Percentiles rank a stretch among this genome's conserved stretches.
Evolutionary conservation across 2,113 vertebrate species (phyloP).

Genomic region (Cyrtonyx montezumae): DNA sequence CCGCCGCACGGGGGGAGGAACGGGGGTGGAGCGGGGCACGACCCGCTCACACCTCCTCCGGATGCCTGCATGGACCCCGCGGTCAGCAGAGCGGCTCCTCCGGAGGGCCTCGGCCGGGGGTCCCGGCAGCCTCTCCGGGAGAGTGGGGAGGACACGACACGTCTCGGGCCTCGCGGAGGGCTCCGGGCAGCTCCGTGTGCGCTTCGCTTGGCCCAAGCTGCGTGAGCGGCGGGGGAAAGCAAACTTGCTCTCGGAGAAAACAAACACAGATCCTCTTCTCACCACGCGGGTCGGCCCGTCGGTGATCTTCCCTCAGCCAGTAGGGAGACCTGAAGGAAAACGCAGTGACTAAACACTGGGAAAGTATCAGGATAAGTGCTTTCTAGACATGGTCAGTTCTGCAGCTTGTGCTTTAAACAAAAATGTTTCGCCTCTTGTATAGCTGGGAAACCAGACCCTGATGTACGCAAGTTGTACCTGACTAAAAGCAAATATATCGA

Average conservation of each 20-base stretch:
- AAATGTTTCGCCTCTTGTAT: neutral
- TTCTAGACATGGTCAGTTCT: neutral
- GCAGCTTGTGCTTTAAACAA: neutral
- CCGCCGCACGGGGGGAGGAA: slow-evolving; percentile 14
- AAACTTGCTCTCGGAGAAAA: neutral
- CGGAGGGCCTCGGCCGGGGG: too few species aligned
- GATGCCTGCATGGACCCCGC: neutral
- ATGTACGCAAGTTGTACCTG: neutral
- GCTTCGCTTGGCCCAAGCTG: neutral
- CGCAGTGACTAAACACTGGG: neutral
- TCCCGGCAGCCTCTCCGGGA: too few species aligned
- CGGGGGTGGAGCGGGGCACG: neutral
- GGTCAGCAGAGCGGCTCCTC: too few species aligned
- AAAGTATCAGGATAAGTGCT: rapidly evolving
- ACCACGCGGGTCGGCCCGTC: neutral
- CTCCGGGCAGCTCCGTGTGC: neutral
- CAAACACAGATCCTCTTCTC: neutral
- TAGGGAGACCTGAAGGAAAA: neutral
- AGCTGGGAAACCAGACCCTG: neutral
- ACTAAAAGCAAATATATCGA: neutral
- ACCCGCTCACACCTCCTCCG: neutral
- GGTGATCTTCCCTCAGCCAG: neutral
- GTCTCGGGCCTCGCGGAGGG: neutral
- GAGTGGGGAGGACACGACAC: neutral
- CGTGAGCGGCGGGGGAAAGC: neutral